phyloP scores from a whole-genome alignment of 2,888 invertebrate species.

The Microplitis deprimator region DNA sequence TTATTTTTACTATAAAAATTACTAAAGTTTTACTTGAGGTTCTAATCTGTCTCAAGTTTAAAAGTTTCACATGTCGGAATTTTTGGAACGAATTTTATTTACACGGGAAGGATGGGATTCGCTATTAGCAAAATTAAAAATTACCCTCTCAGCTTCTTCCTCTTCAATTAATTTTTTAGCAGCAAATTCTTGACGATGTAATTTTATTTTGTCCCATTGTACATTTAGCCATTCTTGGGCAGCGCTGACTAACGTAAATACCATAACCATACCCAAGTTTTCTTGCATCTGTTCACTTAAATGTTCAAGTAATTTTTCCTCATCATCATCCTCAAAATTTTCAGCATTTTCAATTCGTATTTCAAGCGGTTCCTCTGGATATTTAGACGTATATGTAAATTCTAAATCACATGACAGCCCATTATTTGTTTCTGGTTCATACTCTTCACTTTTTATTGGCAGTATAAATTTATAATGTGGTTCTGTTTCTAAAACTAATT shows the following conservation, averaged over 20 bases:
- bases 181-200: conserved; percentile 80
- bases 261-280: conserved; percentile 97
- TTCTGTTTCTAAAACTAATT: conserved; percentile 79
- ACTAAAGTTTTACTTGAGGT: too few relatives aligned
- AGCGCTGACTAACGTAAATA: conserved; percentile 93
- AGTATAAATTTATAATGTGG: conserved; percentile 86
- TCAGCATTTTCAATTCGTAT: conserved; percentile 85
- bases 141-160: conserved; percentile 91
- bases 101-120: neutral
- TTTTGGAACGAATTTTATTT: neutral
- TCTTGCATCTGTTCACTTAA: conserved; percentile 83
- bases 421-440: conserved; percentile 78
- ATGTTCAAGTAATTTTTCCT: conserved; percentile 78
- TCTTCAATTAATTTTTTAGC: conserved; percentile 80
- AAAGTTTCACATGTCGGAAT: too few relatives aligned
- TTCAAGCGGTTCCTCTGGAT: conserved; percentile 89
- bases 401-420: conserved; percentile 84
- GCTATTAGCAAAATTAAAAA: neutral
- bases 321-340: conserved; percentile 83
- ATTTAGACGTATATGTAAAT: conserved; percentile 88
- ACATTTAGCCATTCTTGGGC: conserved; percentile 94
- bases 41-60: too few relatives aligned
- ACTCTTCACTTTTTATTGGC: conserved; percentile 86
- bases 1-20: too few relatives aligned
- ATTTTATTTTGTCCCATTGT: conserved; percentile 85